Conservation (phyloP, 2,797 vertebrate species). For the Eleutherodactylus coqui region DNA sequence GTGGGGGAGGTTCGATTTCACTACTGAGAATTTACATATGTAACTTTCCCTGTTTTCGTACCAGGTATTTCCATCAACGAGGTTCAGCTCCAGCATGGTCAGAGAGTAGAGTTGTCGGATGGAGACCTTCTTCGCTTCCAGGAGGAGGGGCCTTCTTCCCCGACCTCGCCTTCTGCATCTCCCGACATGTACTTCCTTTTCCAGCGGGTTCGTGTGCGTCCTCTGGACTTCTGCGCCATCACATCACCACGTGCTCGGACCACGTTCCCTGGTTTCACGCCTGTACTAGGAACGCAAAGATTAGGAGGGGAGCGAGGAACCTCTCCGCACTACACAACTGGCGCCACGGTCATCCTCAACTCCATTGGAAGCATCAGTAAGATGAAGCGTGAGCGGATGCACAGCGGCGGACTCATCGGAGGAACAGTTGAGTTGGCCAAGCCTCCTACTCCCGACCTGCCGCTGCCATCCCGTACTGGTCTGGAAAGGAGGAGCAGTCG, state of each 20-base stretch:
- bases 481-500: slow-evolving; percentile 72
- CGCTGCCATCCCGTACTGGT: slow-evolving; percentile 53
- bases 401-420: slow-evolving; percentile 68
- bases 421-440: slow-evolving; percentile 46
- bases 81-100: slow-evolving; percentile 78
- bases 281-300: slow-evolving; percentile 69
- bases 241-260: slow-evolving; percentile 80
- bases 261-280: slow-evolving; percentile 66
- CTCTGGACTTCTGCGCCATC: slow-evolving; percentile 90
- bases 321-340: slow-evolving; percentile 63
- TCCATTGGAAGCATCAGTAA: slow-evolving; percentile 94
- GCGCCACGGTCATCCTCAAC: slow-evolving; percentile 87
- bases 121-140: slow-evolving; percentile 88
- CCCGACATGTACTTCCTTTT: slow-evolving; percentile 92
- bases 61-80: slow-evolving; percentile 90
- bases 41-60: background rate
- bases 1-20: no score
- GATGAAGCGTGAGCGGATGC: slow-evolving; percentile 84
- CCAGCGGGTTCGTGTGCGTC: slow-evolving; percentile 89
- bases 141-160: slow-evolving; percentile 66
- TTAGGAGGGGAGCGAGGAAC: slow-evolving; percentile 69
- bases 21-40: background rate
- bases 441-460: slow-evolving; percentile 70
- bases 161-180: slow-evolving; percentile 40
- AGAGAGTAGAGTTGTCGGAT: slow-evolving; percentile 83